Percentiles rank a stretch among this genome's conserved stretches.
phyloP scores from a whole-genome alignment of 2,797 vertebrate genomes.

The Phrynocephalus forsythii region DNA sequence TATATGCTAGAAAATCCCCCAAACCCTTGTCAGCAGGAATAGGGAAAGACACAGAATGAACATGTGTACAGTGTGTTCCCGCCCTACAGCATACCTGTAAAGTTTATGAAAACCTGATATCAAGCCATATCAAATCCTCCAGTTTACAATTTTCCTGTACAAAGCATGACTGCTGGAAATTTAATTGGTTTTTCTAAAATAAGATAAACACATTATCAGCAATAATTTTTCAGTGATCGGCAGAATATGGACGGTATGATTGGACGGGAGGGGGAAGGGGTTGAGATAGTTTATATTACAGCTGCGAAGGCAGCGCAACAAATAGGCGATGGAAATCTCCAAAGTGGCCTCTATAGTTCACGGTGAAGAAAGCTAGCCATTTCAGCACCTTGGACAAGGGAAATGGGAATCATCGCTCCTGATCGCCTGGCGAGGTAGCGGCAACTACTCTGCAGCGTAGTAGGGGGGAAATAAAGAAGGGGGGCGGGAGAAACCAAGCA shows the following conservation, averaged over 20 bases:
- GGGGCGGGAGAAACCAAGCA: not conserved
- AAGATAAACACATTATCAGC: constrained; percentile 10
- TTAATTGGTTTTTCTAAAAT: constrained; percentile 18
- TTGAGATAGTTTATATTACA: too few relatives aligned
- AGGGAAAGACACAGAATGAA: not conserved
- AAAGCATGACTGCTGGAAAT: constrained; percentile 59
- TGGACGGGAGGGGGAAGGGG: not conserved
- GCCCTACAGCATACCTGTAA: not conserved
- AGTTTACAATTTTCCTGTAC: constrained; percentile 51
- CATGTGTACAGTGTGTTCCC: too few relatives aligned
- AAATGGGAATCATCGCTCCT: accelerated
- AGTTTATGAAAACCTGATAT: not conserved
- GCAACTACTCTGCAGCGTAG: not conserved
- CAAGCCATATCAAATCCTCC: constrained; percentile 13
- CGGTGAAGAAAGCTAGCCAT: not conserved
- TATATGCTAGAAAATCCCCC: not conserved
- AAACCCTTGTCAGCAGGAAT: not conserved
- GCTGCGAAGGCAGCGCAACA: not conserved
- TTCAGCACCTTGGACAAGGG: constrained; percentile 48
- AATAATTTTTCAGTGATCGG: not conserved
- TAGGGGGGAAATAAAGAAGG: not conserved
- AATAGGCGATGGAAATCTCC: not conserved
- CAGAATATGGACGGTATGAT: too few relatives aligned
- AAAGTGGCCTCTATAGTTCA: not conserved
- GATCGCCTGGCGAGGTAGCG: not conserved